Base-by-base conservation (phyloP, 2,888 invertebrate species). In the Blastobasis lacticolella region DNA sequence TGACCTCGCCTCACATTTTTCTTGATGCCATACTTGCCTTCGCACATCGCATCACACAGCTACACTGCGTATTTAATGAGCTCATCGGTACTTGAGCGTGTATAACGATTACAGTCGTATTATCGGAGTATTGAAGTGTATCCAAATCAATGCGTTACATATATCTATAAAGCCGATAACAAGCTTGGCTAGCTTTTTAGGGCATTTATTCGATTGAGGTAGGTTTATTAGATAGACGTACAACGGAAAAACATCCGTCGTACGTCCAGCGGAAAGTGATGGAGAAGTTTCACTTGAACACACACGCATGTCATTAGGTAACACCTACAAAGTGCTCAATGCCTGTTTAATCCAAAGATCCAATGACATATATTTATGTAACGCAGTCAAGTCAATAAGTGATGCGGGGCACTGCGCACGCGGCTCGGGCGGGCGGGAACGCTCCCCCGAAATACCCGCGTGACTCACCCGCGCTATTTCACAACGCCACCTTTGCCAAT, bases 401-500 rank as follows among this genome's bases (percentile, higher is more conserved):
- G 47, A 41, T 37, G 51, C 46, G 51, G 48, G 51, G 48, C 44
- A 37, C 48, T 37, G 46, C 48, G 53, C 46, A 6, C 53, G 53
- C 51, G 53, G 52, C 49, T n/a, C n/a, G 55, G 46, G 56, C 58
- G 62, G 56, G 64, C 66, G 67, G 67, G 65, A 63, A 66, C 67
- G 61, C 67, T 70, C 65, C 61, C 67, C 78, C 57, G 66, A 85
- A 87, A 88, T 85, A 86, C 74, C 58, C 69, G 58, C 59, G 64
- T 88, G 87, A 88, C 71, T 86, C 87, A 87, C 60, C 62, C 66
- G 61, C 61, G 67, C 73, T 74, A 75, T 84, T 85, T 85, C 81
- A 81, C 83, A 79, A 78, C 80, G 72, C 72, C 75, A 76, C 80
- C 81, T 81, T 77, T 83, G 84, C 86, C 86, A 86, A 86, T 85